Conservation (phyloP, 1,140 invertebrate species). For the Amphibalanus amphitrite region DNA sequence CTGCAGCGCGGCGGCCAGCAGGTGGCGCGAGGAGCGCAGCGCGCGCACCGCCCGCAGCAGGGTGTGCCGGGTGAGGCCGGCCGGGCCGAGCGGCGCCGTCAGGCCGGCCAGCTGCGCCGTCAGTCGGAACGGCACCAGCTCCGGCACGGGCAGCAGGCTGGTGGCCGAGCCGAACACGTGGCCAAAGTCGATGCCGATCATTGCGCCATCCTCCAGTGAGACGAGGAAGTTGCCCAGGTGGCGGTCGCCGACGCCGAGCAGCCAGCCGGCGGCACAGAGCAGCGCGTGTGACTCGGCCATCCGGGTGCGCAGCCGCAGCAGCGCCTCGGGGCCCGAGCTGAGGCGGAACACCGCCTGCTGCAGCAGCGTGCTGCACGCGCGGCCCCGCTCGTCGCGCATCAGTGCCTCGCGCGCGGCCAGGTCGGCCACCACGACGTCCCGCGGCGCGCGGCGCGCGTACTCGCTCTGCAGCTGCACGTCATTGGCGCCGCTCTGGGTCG, state of each 20-base stretch:
- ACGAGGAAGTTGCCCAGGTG: slow-evolving; percentile 53
- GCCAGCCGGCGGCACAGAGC: slow-evolving; percentile 45
- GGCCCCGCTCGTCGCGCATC: slow-evolving; percentile 12
- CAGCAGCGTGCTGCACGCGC: slow-evolving; percentile 23
- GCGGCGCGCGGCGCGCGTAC: slow-evolving; percentile 14
- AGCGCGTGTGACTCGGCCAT: slow-evolving; percentile 39
- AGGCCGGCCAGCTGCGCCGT: slow-evolving; percentile 50
- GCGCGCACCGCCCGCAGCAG: slow-evolving; percentile 44
- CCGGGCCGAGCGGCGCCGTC: slow-evolving; percentile 39
- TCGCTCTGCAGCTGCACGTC: slow-evolving; percentile 11
- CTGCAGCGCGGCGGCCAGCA: slow-evolving; percentile 45
- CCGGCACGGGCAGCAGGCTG: slow-evolving; percentile 42
- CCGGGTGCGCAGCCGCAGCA: slow-evolving; percentile 35
- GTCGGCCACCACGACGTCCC: slow-evolving; percentile 18
- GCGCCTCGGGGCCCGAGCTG: slow-evolving; percentile 37
- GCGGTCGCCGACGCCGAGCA: slow-evolving; percentile 57
- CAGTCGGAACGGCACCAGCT: slow-evolving; percentile 55
- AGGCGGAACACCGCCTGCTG: slow-evolving; percentile 35
- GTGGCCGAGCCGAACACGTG: slow-evolving; percentile 49
- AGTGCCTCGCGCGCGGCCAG: slow-evolving; percentile 7
- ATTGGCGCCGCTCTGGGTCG: slow-evolving; percentile 1
- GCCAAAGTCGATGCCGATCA: slow-evolving; percentile 61
- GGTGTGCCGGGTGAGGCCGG: slow-evolving; percentile 38
- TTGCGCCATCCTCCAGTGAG: slow-evolving; percentile 36
- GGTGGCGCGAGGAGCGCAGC: slow-evolving; percentile 34